Conservation (phyloP, 2,113 vertebrate genomes). For the Tenrec ecaudatus region DNA sequence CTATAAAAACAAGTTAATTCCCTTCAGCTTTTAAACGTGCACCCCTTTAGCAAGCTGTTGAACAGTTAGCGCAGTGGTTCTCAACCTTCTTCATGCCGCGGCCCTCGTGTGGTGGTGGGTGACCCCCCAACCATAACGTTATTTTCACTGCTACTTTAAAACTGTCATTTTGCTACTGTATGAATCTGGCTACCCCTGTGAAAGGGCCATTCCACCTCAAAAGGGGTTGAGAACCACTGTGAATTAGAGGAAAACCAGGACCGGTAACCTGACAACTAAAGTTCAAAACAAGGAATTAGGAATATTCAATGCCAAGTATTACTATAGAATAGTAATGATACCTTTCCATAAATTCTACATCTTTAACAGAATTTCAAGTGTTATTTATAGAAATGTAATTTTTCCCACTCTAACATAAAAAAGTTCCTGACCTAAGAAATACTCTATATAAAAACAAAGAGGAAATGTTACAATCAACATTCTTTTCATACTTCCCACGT, state of each 20-base stretch:
- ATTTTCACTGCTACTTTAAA: too few species aligned
- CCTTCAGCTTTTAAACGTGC: slow-evolving; percentile 5
- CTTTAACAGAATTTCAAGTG: background rate
- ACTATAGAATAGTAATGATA: background rate
- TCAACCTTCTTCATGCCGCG: too few species aligned
- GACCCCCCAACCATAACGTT: too few species aligned
- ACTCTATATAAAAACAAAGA: background rate
- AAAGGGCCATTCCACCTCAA: too few species aligned
- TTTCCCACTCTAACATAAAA: slow-evolving; percentile 47
- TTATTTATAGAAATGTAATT: slow-evolving; percentile 26
- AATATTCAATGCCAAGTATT: background rate
- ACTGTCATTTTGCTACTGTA: too few species aligned
- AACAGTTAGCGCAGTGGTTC: background rate
- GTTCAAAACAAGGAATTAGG: slow-evolving; percentile 36
- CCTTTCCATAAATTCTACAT: background rate
- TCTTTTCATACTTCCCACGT: slow-evolving; percentile 45
- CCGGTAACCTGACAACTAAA: background rate
- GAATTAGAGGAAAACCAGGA: background rate
- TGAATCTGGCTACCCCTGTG: too few species aligned
- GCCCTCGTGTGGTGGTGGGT: too few species aligned
- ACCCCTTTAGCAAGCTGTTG: background rate
- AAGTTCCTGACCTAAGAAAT: background rate
- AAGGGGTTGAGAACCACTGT: too few species aligned
- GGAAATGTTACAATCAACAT: slow-evolving; percentile 1
- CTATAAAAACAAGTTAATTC: background rate